A percentile compares a stretch with the other conserved stretches of the same genome.
phyloP scores from a whole-genome alignment of 2,797 vertebrate species.

The Dallia pectoralis region DNA sequence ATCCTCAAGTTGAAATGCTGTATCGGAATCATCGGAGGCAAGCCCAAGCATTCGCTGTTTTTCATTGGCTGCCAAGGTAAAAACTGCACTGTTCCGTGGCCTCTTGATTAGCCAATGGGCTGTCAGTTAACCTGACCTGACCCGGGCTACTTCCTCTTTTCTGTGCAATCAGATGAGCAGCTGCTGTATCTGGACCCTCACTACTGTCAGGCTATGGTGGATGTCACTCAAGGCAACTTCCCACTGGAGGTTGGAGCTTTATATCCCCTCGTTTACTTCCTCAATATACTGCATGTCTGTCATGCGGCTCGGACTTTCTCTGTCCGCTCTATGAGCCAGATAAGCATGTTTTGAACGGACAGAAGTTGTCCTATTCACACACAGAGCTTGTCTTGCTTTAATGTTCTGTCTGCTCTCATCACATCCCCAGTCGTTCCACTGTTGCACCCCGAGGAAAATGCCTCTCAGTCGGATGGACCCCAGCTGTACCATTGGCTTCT shows the following conservation, averaged over 20 bases:
- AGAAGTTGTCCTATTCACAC: background rate
- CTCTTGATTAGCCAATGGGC: constrained; percentile 23
- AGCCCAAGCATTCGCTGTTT: constrained; percentile 89
- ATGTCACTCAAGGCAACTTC: constrained; percentile 78
- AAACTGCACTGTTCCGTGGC: constrained; percentile 7
- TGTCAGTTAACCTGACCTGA: background rate
- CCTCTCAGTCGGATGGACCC: constrained; percentile 90
- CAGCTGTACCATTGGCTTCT: constrained; percentile 92
- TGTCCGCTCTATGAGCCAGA: background rate
- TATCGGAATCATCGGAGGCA: constrained; percentile 91
- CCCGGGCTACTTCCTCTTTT: constrained; percentile 22
- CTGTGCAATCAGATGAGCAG: constrained; percentile 79
- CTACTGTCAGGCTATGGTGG: constrained; percentile 87
- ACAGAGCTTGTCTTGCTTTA: background rate
- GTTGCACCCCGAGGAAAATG: constrained; percentile 88
- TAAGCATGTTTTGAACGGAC: background rate
- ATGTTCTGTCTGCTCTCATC: background rate
- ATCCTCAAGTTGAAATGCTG: constrained; percentile 85
- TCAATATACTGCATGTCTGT: background rate
- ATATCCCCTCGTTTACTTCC: background rate
- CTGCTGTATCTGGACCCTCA: constrained; percentile 93
- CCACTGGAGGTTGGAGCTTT: constrained; percentile 78
- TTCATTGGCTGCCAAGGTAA: constrained; percentile 92
- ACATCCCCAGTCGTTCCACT: constrained; percentile 84
- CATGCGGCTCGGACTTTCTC: background rate